Evolutionary conservation across 2,888 invertebrate genomes (phyloP).

Genomic region (Mellilla xanthometata): DNA sequence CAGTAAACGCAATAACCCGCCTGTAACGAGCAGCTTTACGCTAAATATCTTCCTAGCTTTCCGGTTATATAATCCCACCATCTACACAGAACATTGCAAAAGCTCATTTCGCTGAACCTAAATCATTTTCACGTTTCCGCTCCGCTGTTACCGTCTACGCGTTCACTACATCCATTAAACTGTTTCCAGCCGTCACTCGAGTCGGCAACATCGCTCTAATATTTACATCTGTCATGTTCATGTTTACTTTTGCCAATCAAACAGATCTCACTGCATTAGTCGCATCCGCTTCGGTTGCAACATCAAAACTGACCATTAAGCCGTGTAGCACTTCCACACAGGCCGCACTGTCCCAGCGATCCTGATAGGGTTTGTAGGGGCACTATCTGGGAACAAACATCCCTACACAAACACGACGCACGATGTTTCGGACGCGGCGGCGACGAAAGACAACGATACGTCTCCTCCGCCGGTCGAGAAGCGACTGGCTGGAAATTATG

Average conservation of each 20-base stretch:
- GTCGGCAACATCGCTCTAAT: conserved; percentile 56
- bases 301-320: conserved; percentile 60
- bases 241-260: conserved; percentile 74
- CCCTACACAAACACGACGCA: conserved; percentile 66
- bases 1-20: neutral
- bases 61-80: conserved; percentile 11
- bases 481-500: conserved; percentile 76
- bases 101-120: conserved; percentile 47
- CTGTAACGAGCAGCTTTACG: neutral
- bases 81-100: conserved; percentile 15
- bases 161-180: conserved; percentile 61
- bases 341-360: conserved; percentile 58
- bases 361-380: conserved; percentile 59
- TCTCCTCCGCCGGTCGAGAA: conserved; percentile 65
- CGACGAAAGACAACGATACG: conserved; percentile 53
- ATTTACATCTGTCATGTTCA: conserved; percentile 59
- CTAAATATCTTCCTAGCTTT: conserved; percentile 11
- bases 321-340: conserved; percentile 57
- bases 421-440: conserved; percentile 68
- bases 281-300: conserved; percentile 54
- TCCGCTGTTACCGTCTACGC: conserved; percentile 48
- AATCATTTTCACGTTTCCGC: conserved; percentile 68
- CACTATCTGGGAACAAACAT: conserved; percentile 76
- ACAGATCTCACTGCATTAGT: conserved; percentile 67
- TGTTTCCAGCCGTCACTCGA: conserved; percentile 50